Evolutionary conservation across 53 echinoderm and acorn worm species (phyloP).

Genomic region (Arbacia lixula): DNA sequence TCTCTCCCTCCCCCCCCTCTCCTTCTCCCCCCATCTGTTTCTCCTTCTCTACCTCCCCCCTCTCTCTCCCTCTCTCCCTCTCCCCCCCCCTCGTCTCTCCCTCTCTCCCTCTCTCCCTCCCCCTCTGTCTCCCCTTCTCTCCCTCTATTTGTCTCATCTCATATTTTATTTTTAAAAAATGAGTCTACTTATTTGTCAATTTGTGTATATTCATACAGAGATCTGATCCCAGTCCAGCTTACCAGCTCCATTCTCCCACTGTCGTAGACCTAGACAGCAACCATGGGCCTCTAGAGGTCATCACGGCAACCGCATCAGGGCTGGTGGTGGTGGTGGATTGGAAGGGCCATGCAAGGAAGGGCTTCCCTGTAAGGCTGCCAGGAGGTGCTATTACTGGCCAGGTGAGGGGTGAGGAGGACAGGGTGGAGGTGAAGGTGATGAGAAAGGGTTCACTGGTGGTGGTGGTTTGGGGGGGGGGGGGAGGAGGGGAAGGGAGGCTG

Average conservation of each 20-base stretch:
- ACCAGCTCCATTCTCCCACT: slow-evolving; percentile 74
- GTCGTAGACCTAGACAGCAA: slow-evolving; percentile 75
- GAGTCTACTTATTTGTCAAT: no score
- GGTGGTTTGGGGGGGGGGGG: no score
- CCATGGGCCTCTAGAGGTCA: slow-evolving; percentile 69
- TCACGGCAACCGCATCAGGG: slow-evolving; percentile 75
- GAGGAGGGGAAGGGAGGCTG: no score
- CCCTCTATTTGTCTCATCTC: not conserved
- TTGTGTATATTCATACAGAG: slow-evolving; percentile 49
- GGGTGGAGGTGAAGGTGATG: no score
- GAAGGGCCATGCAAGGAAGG: slow-evolving; percentile 59
- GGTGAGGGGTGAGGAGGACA: no score
- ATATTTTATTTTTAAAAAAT: not conserved
- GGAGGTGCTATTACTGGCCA: slow-evolving; percentile 82
- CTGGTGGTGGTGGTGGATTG: slow-evolving; percentile 66
- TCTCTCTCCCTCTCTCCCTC: not conserved
- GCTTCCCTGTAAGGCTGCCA: slow-evolving; percentile 65
- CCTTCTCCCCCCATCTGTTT: no score
- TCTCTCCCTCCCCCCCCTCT: no score
- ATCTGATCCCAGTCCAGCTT: slow-evolving; percentile 70
- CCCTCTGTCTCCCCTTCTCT: not conserved
- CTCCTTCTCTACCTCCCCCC: no score
- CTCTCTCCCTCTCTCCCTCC: not conserved
- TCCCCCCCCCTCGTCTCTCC: not conserved
- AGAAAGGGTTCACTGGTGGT: no score